Base-by-base conservation (phyloP, 1,140 invertebrate genomes). In the Achroia grisella region DNA sequence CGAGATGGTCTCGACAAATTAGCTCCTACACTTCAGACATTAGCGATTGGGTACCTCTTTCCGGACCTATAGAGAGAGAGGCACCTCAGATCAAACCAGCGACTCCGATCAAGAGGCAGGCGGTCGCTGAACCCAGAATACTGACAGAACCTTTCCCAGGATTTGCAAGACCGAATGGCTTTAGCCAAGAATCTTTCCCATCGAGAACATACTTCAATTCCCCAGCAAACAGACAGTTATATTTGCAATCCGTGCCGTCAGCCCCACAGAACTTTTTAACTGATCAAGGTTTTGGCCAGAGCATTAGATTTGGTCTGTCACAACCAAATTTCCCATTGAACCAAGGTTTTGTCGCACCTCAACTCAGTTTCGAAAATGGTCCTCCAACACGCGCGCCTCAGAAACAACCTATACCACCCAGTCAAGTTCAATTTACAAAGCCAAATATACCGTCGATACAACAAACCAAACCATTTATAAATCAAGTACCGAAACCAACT, bases 1-100 rank as follows among this genome's bases (percentile, higher is more conserved):
- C 87, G 23, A 72, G 85, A 52, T 85, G 82, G 62, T 86, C 80
- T 55, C 85, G 89, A n/a, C 78, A 80, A 41, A 88, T 80, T 39
- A 86, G 70, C 64, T 68, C 78, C 0, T 85, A 85, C 44, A 82
- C 78, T 12, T 55, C 80, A 10, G 78, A 85, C 46, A 77, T 82
- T 27, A 73, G 74, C 52, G 80, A 85, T 57, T 85, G 78, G 81
- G 71, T 82, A 4, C 81, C 73, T n/a, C 39, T 81, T 49, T 33
- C 67, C 1, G 66, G 58, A 2, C 71, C 78, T 0, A 45, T 70
- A 1, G 71, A 80, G 8, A 60, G 56, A 36, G 65, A 76, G 49
- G 51, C 45, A 9, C 1, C 37, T 27, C 8, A 35, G 42, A 5
- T 48, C 64, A 9, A 69, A 68, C 47, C 17, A 23, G 17, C 17